Base-by-base conservation (phyloP, 2,888 invertebrate genomes). In the Patella pellucida region DNA sequence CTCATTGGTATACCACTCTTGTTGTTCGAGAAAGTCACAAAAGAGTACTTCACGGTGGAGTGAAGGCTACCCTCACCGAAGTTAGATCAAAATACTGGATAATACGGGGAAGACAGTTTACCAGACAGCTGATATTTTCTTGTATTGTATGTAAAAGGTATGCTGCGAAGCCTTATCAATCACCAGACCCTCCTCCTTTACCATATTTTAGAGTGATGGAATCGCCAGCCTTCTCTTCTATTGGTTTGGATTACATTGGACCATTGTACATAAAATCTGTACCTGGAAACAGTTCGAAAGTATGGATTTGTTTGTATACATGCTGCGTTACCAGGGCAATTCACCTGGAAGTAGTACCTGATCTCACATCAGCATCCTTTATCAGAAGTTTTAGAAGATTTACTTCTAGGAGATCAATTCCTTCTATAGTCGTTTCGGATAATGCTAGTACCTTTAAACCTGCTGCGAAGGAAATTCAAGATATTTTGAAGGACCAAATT, bases 1-100 rank as follows among this genome's bases (percentile, higher is more conserved):
- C 62, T 19, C 62, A 62, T 62, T 62, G 62, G 62, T 62, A 23
- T 15, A 62, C 62, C 19, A 62, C 62, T 23, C 62, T 62, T 62
- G 23, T 62, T 62, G 23, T 23, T 15, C 62, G 62, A 62, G 19
- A 19, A 23, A 23, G 62, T 15, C 62, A 62, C 62, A 62, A 23
- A 14, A 23, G 62, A 62, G 19, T 62, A 19, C 62, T 23, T 15
- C 62, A 62, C 14, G 62, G 62, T 62, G 62, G 62, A 16, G 62
- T 62, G 19, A 62, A 62, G 19, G 19, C 19, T 62, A 62, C 62
- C 62, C 62, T 23, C 12, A 62, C 62, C 3, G 62, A 62, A 62
- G 23, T 62, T 19, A 23, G 62, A 62, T 62, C 62, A 23, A 62
- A 62, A 62, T 62, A 62, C 23, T 23, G 62, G 62, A 62, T 62